phyloP scores from a whole-genome alignment of 2,797 vertebrate species.

The Orientallactaga sibirica region DNA sequence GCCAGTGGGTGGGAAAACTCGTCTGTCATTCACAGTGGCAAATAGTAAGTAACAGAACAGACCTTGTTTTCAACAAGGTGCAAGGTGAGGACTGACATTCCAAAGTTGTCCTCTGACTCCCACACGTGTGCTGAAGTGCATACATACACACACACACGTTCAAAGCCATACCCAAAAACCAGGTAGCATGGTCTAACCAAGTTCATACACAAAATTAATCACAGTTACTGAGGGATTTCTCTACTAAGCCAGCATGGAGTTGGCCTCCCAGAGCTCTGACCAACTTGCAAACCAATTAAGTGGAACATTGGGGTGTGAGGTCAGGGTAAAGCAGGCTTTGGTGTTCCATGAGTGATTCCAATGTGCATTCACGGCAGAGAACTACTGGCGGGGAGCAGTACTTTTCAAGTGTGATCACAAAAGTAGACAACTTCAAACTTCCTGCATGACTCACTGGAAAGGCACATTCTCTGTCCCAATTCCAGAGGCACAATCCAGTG shows the following conservation, averaged over 20 bases:
- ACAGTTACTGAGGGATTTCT: neutral
- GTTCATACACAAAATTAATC: neutral
- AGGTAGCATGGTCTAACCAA: neutral
- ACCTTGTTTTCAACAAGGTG: too few species aligned
- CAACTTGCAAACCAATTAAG: neutral
- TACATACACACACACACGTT: too few species aligned
- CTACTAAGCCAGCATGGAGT: neutral
- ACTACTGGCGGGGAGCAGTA: neutral
- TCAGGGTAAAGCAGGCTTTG: too few species aligned
- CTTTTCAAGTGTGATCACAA: neutral
- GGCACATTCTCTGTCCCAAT: neutral
- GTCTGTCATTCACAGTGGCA: too few species aligned
- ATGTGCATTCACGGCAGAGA: neutral
- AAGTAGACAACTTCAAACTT: neutral
- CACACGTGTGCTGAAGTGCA: too few species aligned
- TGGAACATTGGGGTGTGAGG: neutral
- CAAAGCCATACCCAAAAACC: neutral
- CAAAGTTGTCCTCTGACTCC: neutral
- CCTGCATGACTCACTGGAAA: neutral
- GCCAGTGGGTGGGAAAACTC: too few species aligned
- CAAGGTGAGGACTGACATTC: too few species aligned
- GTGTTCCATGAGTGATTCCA: neutral
- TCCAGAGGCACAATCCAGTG: neutral
- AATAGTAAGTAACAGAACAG: too few species aligned
- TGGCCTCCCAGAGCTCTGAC: neutral